phyloP scores from a whole-genome alignment of 2,888 invertebrate species.

The Hemicrepidius hirtus region DNA sequence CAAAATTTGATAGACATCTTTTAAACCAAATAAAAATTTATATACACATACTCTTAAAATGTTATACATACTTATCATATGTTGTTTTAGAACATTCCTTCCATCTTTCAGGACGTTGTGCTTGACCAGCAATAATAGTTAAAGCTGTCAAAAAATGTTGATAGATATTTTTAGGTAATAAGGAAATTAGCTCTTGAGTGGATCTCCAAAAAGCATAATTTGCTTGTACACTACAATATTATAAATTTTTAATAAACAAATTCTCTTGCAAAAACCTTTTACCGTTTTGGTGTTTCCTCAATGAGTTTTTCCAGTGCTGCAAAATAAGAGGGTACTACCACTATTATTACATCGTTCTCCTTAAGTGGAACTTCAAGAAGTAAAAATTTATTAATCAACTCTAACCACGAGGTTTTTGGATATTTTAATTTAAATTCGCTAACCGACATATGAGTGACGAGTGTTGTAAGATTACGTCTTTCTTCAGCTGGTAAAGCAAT shows the following conservation, averaged over 20 bases:
- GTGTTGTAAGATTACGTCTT: slow-evolving; percentile 82
- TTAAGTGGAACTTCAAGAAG: slow-evolving; percentile 60
- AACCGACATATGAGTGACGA: slow-evolving; percentile 94
- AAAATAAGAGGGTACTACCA: slow-evolving; percentile 72
- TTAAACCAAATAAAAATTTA: too few species aligned
- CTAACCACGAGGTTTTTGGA: slow-evolving; percentile 73
- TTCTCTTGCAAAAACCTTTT: not conserved
- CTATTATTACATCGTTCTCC: slow-evolving; percentile 67
- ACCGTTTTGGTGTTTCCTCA: slow-evolving; percentile 37
- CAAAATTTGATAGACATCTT: too few species aligned
- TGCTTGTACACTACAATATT: slow-evolving; percentile 78
- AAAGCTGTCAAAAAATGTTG: slow-evolving; percentile 84
- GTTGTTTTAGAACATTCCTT: slow-evolving; percentile 88
- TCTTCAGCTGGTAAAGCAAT: slow-evolving; percentile 77
- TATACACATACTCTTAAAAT: too few species aligned
- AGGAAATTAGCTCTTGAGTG: slow-evolving; percentile 67
- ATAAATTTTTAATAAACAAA: too few species aligned
- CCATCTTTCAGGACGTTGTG: slow-evolving; percentile 85
- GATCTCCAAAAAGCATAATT: slow-evolving; percentile 94
- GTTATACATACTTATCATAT: slow-evolving; percentile 30
- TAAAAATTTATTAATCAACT: slow-evolving; percentile 72
- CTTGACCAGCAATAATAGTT: slow-evolving; percentile 83
- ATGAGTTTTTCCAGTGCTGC: slow-evolving; percentile 64
- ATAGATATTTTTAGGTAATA: slow-evolving; percentile 81
- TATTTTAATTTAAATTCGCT: slow-evolving; percentile 83